Conservation (phyloP, 2,888 invertebrate species). For the Panopea generosa region DNA sequence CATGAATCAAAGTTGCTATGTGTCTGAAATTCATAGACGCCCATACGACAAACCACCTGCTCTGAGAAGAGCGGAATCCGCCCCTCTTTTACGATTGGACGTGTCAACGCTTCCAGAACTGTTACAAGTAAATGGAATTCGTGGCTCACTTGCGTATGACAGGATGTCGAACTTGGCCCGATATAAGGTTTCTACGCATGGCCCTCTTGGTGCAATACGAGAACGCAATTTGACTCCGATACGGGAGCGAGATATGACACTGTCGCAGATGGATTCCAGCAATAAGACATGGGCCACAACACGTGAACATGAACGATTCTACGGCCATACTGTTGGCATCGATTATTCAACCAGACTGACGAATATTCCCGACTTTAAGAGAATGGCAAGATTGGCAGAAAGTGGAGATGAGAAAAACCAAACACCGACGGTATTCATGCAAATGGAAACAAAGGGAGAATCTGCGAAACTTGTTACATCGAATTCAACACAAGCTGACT, state of each 20-base stretch:
- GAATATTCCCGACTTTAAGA: neutral
- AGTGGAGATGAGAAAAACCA: neutral
- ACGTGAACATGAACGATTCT: neutral
- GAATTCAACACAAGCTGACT: neutral
- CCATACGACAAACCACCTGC: too few relatives aligned
- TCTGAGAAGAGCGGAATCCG: constrained; percentile 10
- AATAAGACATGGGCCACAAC: neutral
- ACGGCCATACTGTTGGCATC: too few relatives aligned
- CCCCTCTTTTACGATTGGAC: constrained; percentile 22
- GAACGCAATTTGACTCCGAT: too few relatives aligned
- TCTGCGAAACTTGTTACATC: too few relatives aligned
- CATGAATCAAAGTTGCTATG: too few relatives aligned
- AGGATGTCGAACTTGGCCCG: too few relatives aligned
- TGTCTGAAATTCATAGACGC: neutral
- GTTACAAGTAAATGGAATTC: constrained; percentile 34
- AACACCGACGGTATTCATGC: neutral
- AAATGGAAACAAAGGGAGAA: too few relatives aligned
- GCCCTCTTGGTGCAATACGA: neutral
- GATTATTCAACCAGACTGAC: neutral
- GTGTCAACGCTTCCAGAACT: constrained; percentile 30
- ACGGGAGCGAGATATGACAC: too few relatives aligned
- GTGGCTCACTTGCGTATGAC: constrained; percentile 26
- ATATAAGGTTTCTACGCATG: too few relatives aligned
- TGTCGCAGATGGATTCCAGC: too few relatives aligned
- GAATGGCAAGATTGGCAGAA: neutral